phyloP scores from a whole-genome alignment of 1,140 invertebrate species.

The Saccostrea echinata region DNA sequence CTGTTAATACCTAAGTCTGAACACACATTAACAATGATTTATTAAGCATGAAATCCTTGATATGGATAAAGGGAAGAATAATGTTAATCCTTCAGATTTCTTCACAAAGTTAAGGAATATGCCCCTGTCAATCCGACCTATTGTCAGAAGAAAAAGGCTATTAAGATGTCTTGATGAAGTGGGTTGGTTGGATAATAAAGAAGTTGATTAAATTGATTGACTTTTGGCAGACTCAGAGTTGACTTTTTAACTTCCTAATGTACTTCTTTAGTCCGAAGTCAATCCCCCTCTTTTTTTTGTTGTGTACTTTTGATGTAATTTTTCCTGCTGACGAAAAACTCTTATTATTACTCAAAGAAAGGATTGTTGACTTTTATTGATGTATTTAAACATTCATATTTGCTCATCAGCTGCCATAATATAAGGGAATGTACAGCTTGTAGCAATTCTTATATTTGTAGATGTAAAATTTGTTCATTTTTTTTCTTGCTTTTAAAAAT shows the following conservation, averaged over 20 bases:
- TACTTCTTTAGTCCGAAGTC: neutral
- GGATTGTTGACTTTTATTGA: neutral
- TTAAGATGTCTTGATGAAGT: constrained; percentile 34
- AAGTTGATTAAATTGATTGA: constrained; percentile 21
- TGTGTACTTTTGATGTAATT: constrained; percentile 18
- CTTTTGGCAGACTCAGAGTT: neutral
- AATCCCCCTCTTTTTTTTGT: constrained; percentile 9
- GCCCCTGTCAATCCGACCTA: constrained; percentile 13
- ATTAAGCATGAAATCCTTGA: constrained; percentile 33
- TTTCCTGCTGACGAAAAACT: neutral
- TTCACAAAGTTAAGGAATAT: constrained; percentile 15
- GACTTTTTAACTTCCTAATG: constrained; percentile 27
- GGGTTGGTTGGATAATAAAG: neutral
- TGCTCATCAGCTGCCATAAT: constrained; percentile 12
- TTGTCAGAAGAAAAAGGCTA: neutral
- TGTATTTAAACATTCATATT: constrained; percentile 10
- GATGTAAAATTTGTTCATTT: neutral
- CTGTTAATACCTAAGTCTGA: constrained; percentile 10
- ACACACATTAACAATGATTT: constrained; percentile 37
- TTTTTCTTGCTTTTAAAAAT: no score
- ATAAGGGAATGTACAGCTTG: neutral
- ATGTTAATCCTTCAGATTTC: constrained; percentile 13
- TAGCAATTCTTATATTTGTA: constrained; percentile 1
- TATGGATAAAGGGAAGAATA: neutral
- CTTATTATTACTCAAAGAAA: neutral